Evolutionary conservation across 2,113 vertebrate species (phyloP).

Genomic region (Corythornis madagascariensis): DNA sequence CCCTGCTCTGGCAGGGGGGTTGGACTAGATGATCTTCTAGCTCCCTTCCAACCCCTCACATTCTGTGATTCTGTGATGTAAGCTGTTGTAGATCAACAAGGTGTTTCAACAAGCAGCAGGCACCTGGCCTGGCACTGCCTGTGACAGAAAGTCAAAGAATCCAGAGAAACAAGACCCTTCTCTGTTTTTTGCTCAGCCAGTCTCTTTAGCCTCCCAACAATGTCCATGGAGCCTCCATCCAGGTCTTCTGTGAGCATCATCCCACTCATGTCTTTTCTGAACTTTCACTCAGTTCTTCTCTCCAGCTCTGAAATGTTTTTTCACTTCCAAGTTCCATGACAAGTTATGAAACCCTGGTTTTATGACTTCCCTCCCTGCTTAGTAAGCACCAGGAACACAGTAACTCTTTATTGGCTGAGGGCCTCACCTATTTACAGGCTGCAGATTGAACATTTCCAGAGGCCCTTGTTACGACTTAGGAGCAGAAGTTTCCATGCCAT

Average conservation of each 20-base stretch:
- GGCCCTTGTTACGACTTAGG: background rate
- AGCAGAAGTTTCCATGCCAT: constrained; percentile 19
- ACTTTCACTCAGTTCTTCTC: background rate
- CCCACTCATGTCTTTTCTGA: background rate
- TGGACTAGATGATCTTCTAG: too few relatives aligned
- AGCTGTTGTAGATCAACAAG: background rate
- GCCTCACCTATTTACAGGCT: constrained; percentile 48
- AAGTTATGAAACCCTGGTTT: background rate
- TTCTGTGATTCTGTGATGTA: background rate
- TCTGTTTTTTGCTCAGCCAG: background rate
- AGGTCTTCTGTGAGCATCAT: background rate
- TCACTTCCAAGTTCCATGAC: background rate
- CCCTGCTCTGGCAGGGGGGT: too few relatives aligned
- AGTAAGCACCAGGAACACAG: background rate
- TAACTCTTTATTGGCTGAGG: background rate
- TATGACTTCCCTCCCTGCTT: background rate
- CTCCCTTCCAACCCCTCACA: too few relatives aligned
- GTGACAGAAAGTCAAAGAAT: background rate
- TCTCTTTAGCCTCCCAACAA: background rate
- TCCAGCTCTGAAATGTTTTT: background rate
- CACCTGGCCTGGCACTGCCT: background rate
- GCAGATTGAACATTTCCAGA: constrained; percentile 23
- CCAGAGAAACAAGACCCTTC: background rate
- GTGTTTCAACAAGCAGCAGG: background rate
- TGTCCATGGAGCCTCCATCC: background rate